Evolutionary conservation across 2,888 invertebrate genomes (phyloP).

Genomic region (Chloroclystis v-ata): DNA sequence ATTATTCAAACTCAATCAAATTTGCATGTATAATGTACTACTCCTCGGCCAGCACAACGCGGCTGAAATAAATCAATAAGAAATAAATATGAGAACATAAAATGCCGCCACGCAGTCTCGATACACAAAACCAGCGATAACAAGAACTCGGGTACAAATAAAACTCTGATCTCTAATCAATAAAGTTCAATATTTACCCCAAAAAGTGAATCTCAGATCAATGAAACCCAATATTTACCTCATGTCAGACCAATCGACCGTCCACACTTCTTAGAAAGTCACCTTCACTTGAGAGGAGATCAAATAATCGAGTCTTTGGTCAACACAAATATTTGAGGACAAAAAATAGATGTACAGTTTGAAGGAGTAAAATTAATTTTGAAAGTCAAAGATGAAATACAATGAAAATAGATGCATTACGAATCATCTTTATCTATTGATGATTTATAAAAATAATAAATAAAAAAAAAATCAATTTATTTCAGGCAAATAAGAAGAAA

Average conservation of each 20-base stretch:
- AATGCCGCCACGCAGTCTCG: conserved; percentile 10
- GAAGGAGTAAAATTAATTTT: conserved; percentile 59
- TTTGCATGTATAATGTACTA: too few relatives aligned
- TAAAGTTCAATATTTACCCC: conserved; percentile 23
- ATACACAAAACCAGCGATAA: not conserved
- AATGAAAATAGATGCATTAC: not conserved
- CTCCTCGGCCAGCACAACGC: too few relatives aligned
- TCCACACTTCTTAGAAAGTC: conserved; percentile 49
- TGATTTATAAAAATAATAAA: too few relatives aligned
- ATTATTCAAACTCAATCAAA: too few relatives aligned
- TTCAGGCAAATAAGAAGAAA: too few relatives aligned
- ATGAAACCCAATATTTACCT: conserved; percentile 24
- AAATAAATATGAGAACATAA: not conserved
- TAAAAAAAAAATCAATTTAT: too few relatives aligned
- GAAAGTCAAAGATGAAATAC: conserved; percentile 29
- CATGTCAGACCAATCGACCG: conserved; percentile 25
- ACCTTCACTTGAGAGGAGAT: conserved; percentile 50
- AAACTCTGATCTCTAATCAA: conserved; percentile 10
- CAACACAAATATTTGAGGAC: conserved; percentile 53
- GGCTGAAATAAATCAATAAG: not conserved
- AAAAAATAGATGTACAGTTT: conserved; percentile 42
- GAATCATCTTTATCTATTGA: too few relatives aligned
- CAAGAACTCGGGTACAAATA: not conserved
- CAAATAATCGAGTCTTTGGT: conserved; percentile 58
- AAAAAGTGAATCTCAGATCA: conserved; percentile 11